phyloP scores from a whole-genome alignment of 2,888 invertebrate species.

The Antheraea assamensis region DNA sequence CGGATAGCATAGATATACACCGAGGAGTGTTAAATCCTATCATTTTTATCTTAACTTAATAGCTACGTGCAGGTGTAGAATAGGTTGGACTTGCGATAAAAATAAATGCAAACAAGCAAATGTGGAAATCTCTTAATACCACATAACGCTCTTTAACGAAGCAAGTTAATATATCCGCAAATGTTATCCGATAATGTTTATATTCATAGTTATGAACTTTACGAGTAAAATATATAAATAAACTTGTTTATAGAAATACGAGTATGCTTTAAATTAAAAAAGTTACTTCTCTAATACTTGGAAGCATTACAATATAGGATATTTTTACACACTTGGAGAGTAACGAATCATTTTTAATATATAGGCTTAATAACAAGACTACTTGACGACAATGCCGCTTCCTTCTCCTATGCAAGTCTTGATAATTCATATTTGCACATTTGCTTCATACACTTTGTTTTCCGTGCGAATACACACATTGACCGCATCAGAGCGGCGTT shows the following conservation, averaged over 20 bases:
- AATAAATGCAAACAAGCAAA: too few relatives aligned
- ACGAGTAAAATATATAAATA: too few relatives aligned
- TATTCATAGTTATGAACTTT: too few relatives aligned
- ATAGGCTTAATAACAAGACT: background rate
- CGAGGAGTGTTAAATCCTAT: too few relatives aligned
- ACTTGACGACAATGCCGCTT: background rate
- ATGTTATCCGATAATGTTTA: too few relatives aligned
- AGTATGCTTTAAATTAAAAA: background rate
- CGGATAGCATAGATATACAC: too few relatives aligned
- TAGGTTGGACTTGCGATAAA: too few relatives aligned
- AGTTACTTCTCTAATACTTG: background rate
- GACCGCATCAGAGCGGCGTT: background rate
- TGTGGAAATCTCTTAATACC: too few relatives aligned
- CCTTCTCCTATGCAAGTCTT: background rate
- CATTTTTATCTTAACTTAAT: too few relatives aligned
- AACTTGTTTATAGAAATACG: background rate
- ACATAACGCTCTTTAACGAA: too few relatives aligned
- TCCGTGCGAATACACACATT: background rate
- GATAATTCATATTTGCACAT: background rate
- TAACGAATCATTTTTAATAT: background rate
- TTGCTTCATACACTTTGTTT: background rate
- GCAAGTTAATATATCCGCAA: too few relatives aligned
- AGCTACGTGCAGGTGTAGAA: too few relatives aligned
- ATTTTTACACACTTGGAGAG: background rate
- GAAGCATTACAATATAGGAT: background rate